Evolutionary conservation across 2,888 invertebrate species (phyloP).

Genomic region (Galeopsomyia nigrocyanea): DNA sequence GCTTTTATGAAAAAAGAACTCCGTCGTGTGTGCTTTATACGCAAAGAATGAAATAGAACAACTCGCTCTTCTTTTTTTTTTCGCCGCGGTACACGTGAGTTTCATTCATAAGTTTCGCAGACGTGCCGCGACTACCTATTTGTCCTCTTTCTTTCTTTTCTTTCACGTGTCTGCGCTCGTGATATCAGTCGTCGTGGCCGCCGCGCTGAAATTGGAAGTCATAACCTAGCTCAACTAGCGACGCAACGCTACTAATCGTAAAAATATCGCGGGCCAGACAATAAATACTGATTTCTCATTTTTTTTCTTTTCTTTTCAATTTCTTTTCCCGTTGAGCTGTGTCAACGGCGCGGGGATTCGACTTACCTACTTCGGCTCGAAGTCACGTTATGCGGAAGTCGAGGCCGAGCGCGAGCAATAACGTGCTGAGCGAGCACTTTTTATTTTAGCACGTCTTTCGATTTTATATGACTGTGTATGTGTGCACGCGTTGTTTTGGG

Average conservation of each 20-base stretch:
- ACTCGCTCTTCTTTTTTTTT: conserved; percentile 8
- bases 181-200: conserved; percentile 31
- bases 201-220: conserved; percentile 51
- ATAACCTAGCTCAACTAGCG: conserved; percentile 48
- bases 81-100: conserved; percentile 30
- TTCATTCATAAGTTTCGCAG: conserved; percentile 40
- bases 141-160: too few species aligned
- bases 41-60: too few species aligned
- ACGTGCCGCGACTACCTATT: conserved; percentile 24
- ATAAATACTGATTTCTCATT: not conserved
- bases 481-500: too few species aligned
- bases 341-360: not conserved
- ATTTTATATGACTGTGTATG: too few species aligned
- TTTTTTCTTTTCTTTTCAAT: too few species aligned
- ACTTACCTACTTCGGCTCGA: not conserved
- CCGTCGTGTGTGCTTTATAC: too few species aligned
- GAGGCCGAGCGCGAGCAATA: too few species aligned
- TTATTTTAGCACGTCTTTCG: too few species aligned
- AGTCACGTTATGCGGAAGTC: conserved; percentile 18
- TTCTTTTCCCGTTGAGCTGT: too few species aligned
- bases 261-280: conserved; percentile 11
- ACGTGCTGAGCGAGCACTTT: too few species aligned
- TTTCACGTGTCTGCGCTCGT: conserved; percentile 17
- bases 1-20: too few species aligned
- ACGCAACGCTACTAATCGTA: conserved; percentile 37